These are phyloP conservation scores for Coluber constrictor DNA, from an alignment of 2,797 vertebrate genomes.

Conservation along the genomic window DNA sequence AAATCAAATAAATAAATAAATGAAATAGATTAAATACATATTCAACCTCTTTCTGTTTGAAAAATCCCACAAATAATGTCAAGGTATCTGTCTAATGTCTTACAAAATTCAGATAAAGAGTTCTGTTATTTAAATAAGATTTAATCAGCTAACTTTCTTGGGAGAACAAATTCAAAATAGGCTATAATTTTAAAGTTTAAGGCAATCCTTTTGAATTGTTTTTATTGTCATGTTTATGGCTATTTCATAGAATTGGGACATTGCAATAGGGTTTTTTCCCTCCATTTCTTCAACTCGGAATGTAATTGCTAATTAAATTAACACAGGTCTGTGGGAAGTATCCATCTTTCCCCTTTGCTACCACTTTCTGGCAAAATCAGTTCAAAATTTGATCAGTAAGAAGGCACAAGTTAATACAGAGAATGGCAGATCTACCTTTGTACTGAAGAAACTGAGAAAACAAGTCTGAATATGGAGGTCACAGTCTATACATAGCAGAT, in stretches of 20 bases:
- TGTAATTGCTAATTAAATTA: neutral
- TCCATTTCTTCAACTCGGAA: constrained; percentile 15
- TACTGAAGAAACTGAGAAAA: neutral
- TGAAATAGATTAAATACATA: neutral
- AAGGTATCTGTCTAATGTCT: neutral
- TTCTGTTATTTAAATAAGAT: constrained; percentile 75
- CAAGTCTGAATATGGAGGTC: neutral
- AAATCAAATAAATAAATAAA: neutral
- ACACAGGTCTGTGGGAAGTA: neutral
- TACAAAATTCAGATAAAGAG: constrained; percentile 57
- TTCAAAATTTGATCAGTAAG: neutral
- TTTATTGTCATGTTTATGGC: constrained; percentile 40
- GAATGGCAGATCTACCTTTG: neutral
- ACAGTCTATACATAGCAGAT: neutral
- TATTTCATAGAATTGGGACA: constrained; percentile 10
- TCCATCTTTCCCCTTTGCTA: neutral
- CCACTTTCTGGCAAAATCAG: neutral
- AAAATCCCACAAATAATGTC: neutral
- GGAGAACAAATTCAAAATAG: constrained; percentile 59
- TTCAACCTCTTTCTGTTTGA: neutral
- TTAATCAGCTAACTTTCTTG: constrained; percentile 79
- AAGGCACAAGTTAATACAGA: neutral
- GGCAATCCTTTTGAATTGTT: constrained; percentile 22
- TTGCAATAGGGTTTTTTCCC: neutral
- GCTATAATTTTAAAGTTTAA: constrained; percentile 7